Evolutionary conservation across 1,140 invertebrate species (phyloP).

Genomic region (Aphaenogaster ashmeadi): DNA sequence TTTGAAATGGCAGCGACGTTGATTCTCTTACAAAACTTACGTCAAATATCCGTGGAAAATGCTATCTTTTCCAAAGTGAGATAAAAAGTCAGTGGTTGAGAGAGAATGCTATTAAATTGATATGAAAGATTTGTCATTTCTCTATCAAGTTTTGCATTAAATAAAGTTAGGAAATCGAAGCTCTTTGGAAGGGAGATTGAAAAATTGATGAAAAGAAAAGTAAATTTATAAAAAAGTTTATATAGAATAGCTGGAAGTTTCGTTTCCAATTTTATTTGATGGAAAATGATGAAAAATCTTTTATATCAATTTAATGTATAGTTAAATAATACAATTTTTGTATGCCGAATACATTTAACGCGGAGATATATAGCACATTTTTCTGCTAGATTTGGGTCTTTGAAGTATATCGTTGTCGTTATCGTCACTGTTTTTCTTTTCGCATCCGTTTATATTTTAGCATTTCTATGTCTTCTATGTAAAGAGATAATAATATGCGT

Average conservation of each 20-base stretch:
- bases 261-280: not conserved
- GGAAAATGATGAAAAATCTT: not conserved
- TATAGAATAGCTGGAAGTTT: not conserved
- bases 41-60: not conserved
- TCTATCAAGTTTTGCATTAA: not conserved
- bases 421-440: not conserved
- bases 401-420: not conserved
- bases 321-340: too few relatives aligned
- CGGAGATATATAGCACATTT: not conserved
- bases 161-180: not conserved
- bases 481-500: not conserved
- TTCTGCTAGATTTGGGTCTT: not conserved
- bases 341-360: not conserved
- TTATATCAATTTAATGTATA: too few relatives aligned
- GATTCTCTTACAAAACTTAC: not conserved
- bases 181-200: not conserved
- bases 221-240: not conserved
- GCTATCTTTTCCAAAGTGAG: not conserved
- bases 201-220: not conserved
- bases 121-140: not conserved
- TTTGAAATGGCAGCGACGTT: not conserved
- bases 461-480: not conserved
- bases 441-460: not conserved
- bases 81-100: too few relatives aligned
- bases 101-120: not conserved